Evolutionary conservation across 2,797 vertebrate species (phyloP), one percentile per base, ranked within the genome.

Genomic region (Ispidina lecontei): DNA sequence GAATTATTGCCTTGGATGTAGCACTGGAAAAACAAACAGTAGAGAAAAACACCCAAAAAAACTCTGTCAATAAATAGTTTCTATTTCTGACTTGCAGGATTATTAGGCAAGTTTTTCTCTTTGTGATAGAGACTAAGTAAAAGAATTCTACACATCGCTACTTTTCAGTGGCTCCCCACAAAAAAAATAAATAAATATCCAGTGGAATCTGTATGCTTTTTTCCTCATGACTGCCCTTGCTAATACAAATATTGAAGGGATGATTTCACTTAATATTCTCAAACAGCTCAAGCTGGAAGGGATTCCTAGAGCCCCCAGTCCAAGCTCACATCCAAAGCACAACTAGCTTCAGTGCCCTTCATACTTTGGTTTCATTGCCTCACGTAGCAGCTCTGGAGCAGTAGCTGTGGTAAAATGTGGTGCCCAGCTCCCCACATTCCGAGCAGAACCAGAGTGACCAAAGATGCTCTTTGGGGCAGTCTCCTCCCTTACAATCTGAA

Each of bases 11-110:
- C 37, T 77, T 75, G 56, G 52, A 84, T 51, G 33, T 59, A 59
- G 4, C 2, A 70, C 55, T 88, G 85, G 85, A 94, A 94, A 91
- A 95, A 86, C 64, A 95, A 84, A 84, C 9, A 54, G 28, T 17
- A 76, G 22, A 16, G 20, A 56, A 56, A 78, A 84, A 76, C 56
- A 86, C 56, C 1, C 25, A 31, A 75, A 39, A 39, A 39, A 39
- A 16, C 41, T 37, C 17, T 41, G 20, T 63, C 70, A 68, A 86
- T 51, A 90, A 81, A 44, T 54, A 29, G 14, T 52, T 87, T 91
- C 78, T 77, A 18, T 64, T 93, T 92, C 52, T 60, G 39, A 54
- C n/a, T 73, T 75, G 52, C 37, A 71, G 29, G 52, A 81, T 62
- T 62, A 35, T 67, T 67, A 89, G 69, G 15, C 75, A 72, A 52